These are phyloP conservation scores for Harpalus rubripes DNA, from an alignment of 2,888 invertebrate species.

Conservation along the genomic window DNA sequence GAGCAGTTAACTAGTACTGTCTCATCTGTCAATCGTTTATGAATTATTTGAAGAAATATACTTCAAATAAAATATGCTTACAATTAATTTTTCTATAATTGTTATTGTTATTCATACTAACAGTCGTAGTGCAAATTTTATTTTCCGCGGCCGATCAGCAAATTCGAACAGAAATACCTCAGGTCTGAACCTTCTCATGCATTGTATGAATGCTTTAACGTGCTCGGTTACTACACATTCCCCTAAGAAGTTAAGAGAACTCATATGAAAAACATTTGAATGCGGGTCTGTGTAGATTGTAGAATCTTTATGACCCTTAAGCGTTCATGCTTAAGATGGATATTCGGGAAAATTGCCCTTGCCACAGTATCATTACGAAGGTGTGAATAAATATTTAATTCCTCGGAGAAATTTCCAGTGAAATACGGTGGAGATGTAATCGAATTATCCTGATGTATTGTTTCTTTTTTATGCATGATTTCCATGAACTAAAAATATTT, in stretches of 20 bases:
- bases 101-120: no score
- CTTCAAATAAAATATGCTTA: no score
- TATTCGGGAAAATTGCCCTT: slow-evolving; percentile 28
- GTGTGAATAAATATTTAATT: slow-evolving; percentile 30
- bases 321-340: slow-evolving; percentile 26
- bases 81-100: no score
- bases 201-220: no score
- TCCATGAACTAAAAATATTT: neutral
- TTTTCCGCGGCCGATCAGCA: no score
- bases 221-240: no score
- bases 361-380: slow-evolving; percentile 14
- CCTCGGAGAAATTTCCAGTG: slow-evolving; percentile 6
- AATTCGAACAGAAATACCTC: no score
- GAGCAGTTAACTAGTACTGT: no score
- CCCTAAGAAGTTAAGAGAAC: neutral
- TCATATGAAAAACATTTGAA: slow-evolving; percentile 2
- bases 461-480: neutral
- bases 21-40: no score
- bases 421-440: slow-evolving; percentile 8
- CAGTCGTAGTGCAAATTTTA: no score
- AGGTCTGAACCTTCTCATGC: no score
- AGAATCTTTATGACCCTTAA: slow-evolving; percentile 40
- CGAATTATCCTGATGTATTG: slow-evolving; percentile 35
- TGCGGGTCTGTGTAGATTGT: slow-evolving; percentile 8
- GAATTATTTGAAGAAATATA: no score